Evolutionary conservation across 2,797 vertebrate genomes (phyloP).

Genomic region (Sebastes variabilis): DNA sequence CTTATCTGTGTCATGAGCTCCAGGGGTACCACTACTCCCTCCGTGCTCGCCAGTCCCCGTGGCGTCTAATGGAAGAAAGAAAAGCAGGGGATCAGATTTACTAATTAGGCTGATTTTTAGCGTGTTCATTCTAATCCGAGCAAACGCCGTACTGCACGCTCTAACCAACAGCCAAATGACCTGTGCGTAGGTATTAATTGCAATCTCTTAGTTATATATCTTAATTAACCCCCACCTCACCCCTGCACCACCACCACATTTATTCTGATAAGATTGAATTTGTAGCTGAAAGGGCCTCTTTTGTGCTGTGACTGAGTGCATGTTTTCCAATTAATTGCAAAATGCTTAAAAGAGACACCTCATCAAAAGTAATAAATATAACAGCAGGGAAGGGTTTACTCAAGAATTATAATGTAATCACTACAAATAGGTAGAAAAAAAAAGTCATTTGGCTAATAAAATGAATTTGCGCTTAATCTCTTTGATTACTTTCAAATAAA

Average conservation of each 20-base stretch:
- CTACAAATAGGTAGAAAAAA: constrained; percentile 29
- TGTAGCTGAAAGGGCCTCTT: constrained; percentile 30
- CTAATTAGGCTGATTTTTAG: constrained; percentile 73
- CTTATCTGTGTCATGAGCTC: constrained; percentile 54
- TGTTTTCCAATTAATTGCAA: constrained; percentile 54
- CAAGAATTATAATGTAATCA: constrained; percentile 51
- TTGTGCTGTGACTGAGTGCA: constrained; percentile 15
- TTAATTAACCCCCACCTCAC: constrained; percentile 71
- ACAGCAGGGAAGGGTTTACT: constrained; percentile 47
- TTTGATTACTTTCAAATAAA: constrained; percentile 50
- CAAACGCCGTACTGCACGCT: constrained; percentile 30
- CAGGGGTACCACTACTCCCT: constrained; percentile 21
- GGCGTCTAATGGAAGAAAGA: constrained; percentile 26
- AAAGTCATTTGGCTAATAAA: constrained; percentile 36
- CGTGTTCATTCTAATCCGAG: constrained; percentile 64
- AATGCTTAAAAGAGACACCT: constrained; percentile 32
- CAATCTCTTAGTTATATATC: constrained; percentile 69
- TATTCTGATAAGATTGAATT: constrained; percentile 43
- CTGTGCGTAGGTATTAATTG: constrained; percentile 67
- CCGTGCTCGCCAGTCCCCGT: constrained; percentile 39
- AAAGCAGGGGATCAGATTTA: constrained; percentile 58
- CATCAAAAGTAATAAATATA: constrained; percentile 54
- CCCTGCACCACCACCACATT: constrained; percentile 8
- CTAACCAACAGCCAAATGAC: constrained; percentile 72
- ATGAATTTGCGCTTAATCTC: constrained; percentile 45